Evolutionary conservation across 2,888 invertebrate genomes (phyloP).

Genomic region (Gymnoscelis rufifasciata): DNA sequence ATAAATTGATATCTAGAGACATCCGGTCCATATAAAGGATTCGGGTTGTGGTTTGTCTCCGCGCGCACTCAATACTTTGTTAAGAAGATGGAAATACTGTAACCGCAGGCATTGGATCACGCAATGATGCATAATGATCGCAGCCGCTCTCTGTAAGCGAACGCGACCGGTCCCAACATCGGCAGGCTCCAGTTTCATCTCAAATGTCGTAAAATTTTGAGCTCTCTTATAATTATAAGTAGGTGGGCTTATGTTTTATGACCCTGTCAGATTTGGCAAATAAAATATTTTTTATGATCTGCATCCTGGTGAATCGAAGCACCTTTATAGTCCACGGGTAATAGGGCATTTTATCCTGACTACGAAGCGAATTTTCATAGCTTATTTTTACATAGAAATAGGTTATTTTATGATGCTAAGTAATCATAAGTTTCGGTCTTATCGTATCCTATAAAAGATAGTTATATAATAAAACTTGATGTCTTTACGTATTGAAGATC

Average conservation of each 20-base stretch:
- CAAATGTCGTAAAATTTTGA: slow-evolving; percentile 15
- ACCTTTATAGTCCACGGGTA: not conserved
- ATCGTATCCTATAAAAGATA: not conserved
- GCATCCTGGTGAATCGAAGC: slow-evolving; percentile 9
- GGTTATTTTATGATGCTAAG: not conserved
- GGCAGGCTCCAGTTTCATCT: slow-evolving; percentile 4
- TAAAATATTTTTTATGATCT: slow-evolving; percentile 16
- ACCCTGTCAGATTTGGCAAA: slow-evolving; percentile 20
- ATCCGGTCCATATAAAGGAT: too few relatives aligned
- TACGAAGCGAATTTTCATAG: slow-evolving; percentile 2
- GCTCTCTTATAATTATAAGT: slow-evolving; percentile 18
- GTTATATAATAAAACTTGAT: too few relatives aligned
- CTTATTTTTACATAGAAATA: too few relatives aligned
- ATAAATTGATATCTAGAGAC: too few relatives aligned
- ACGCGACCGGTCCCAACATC: not conserved
- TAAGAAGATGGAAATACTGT: not conserved
- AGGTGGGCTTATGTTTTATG: slow-evolving; percentile 15
- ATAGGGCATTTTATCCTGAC: slow-evolving; percentile 6
- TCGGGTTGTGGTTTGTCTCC: too few relatives aligned
- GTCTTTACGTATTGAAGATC: too few relatives aligned
- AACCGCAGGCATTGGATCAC: not conserved
- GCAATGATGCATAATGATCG: not conserved
- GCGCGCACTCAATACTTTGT: not conserved
- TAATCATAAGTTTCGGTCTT: not conserved
- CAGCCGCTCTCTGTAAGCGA: not conserved